These are phyloP conservation scores for Mactromeris polynyma DNA, from an alignment of 2,888 invertebrate species.

Conservation along the genomic window DNA sequence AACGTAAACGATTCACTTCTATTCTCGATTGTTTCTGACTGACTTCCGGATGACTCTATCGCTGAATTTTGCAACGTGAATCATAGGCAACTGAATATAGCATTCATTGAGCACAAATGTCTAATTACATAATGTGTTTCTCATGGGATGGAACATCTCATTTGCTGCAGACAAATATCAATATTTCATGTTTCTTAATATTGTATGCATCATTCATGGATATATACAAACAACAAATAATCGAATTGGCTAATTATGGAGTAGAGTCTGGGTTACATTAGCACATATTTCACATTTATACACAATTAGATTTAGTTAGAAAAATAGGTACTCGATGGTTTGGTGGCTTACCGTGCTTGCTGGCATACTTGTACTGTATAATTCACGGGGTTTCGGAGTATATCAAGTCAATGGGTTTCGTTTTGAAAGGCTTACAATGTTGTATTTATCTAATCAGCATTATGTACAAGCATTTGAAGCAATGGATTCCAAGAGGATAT, in stretches of 20 bases:
- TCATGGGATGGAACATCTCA: not conserved
- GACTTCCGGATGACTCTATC: not conserved
- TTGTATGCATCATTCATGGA: conserved; percentile 3
- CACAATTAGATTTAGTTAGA: conserved; percentile 5
- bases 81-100: not conserved
- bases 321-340: no score
- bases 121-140: not conserved
- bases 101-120: not conserved
- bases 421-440: no score
- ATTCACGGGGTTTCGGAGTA: no score
- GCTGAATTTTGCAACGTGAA: not conserved
- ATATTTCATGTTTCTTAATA: conserved; percentile 16
- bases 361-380: no score
- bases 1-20: no score
- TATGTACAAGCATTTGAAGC: no score
- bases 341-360: no score
- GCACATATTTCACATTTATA: conserved; percentile 1
- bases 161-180: not conserved
- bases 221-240: not conserved
- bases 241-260: not conserved
- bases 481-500: no score
- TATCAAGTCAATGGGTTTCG: no score
- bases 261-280: not conserved
- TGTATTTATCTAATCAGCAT: no score
- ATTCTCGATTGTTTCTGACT: no score